Base-by-base conservation (phyloP, 2,888 invertebrate species). In the Prostheceraeus crozeri region DNA sequence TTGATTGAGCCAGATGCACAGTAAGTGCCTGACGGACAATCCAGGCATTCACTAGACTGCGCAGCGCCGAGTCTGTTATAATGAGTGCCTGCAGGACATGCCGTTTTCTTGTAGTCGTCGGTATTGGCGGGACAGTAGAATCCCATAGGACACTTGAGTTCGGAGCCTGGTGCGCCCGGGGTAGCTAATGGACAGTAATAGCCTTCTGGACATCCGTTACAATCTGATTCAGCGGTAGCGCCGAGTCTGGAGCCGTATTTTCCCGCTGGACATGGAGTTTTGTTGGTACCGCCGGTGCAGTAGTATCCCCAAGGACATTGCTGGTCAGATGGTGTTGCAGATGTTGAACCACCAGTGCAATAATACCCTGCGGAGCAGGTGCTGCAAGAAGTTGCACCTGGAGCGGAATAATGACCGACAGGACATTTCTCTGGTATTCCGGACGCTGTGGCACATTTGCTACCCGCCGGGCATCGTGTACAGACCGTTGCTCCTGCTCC, bases 21-120 rank as follows among this genome's bases (percentile, higher is more conserved):
- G 60, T 72, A 73, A 59, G 67, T 72, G 1, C 70, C 71, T 48
- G 69, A 70, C n/a, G 68, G 69, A 62, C 74, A 74, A 1, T 46
- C 25, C 16, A 55, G 65, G 61, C 74, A 74, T 0, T 69, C 67
- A 1, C 67, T 56, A 1, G 52, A 65, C 46, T 62, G 60, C 19
- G 52, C 55, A 8, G 45, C 61, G 10, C 68, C 67, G 4, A 40
- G 40, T 40, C 19, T 40, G n/a, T 6, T 6, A 14, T 40, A 8
- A 19, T 40, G 19, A 4, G 6, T 4, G n/a, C 40, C 40, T 6
- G 6, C 40, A 4, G 8, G 8, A 14, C 40, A 40, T 8, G 8
- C 14, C 14, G 8, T 8, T 6, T 16, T 4, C 14, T 40, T 40
- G 14, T 40, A 40, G n/a, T 40, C 40, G 8, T 19, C 40, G 6